phyloP scores from a whole-genome alignment of 2,797 vertebrate genomes.

The Carapus acus region DNA sequence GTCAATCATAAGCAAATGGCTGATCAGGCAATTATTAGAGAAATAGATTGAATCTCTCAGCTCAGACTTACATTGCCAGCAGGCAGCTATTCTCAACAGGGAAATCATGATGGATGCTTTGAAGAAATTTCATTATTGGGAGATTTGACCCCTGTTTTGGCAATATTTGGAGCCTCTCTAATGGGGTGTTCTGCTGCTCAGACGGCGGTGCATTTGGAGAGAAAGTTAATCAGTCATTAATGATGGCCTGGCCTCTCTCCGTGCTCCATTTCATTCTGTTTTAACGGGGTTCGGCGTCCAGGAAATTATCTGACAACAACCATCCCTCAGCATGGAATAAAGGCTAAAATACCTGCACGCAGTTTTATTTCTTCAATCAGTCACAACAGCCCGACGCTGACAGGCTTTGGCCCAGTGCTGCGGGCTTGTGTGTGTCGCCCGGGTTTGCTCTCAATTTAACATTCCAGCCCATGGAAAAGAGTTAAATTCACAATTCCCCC shows the following conservation, averaged over 20 bases:
- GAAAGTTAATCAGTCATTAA: constrained; percentile 59
- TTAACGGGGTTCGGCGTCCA: constrained; percentile 35
- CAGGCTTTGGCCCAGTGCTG: constrained; percentile 13
- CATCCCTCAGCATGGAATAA: constrained; percentile 40
- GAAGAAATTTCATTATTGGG: constrained; percentile 38
- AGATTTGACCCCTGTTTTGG: constrained; percentile 48
- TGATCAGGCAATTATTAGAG: constrained; percentile 23
- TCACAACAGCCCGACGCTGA: constrained; percentile 36
- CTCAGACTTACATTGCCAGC: constrained; percentile 22
- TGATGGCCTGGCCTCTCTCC: constrained; percentile 47
- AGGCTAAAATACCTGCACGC: constrained; percentile 45
- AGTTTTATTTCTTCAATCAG: constrained; percentile 45
- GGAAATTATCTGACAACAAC: constrained; percentile 51
- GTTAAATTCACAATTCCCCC: constrained; percentile 36
- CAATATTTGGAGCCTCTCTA: constrained; percentile 48
- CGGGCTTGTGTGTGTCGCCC: constrained; percentile 9
- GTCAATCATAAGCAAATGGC: constrained; percentile 30
- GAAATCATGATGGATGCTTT: constrained; percentile 31
- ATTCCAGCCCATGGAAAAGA: constrained; percentile 24
- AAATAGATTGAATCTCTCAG: constrained; percentile 32
- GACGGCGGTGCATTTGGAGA: constrained; percentile 56
- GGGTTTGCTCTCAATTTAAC: constrained; percentile 14
- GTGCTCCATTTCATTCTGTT: constrained; percentile 57
- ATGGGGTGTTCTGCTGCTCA: constrained; percentile 54
- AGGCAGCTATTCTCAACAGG: no score